Conservation (phyloP, 2,797 vertebrate genomes). For the Pseudochirops corinnae region DNA sequence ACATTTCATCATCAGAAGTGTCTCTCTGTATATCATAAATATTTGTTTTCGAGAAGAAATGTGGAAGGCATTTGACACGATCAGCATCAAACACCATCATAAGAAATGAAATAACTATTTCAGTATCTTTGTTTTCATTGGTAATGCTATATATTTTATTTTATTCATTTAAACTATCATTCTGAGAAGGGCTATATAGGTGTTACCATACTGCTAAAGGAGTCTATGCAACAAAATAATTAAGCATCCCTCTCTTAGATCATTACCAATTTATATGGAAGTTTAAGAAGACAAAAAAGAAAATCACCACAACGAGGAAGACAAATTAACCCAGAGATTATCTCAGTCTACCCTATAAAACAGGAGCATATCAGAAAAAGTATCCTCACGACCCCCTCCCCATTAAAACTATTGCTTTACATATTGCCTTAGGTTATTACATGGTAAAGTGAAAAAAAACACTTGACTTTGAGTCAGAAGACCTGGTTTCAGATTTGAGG, state of each 20-base stretch:
- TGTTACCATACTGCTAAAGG: not conserved
- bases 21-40: not conserved
- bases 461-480: not conserved
- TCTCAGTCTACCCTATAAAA: not conserved
- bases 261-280: not conserved
- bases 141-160: not conserved
- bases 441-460: not conserved
- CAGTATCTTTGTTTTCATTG: not conserved
- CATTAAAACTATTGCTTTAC: not conserved
- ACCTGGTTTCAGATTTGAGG: not conserved
- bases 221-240: not conserved
- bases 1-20: not conserved
- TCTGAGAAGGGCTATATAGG: not conserved
- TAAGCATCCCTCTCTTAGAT: not conserved
- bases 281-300: not conserved
- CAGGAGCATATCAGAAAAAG: not conserved
- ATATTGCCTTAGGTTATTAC: not conserved
- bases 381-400: fast-evolving
- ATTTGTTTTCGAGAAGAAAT: not conserved
- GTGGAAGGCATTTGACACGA: not conserved
- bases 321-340: not conserved
- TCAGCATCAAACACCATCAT: not conserved
- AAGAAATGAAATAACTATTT: not conserved
- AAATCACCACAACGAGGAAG: not conserved
- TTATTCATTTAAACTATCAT: not conserved